phyloP scores from a whole-genome alignment of 92 coral and sea anemone genomes.

The Heliopora coerulea region DNA sequence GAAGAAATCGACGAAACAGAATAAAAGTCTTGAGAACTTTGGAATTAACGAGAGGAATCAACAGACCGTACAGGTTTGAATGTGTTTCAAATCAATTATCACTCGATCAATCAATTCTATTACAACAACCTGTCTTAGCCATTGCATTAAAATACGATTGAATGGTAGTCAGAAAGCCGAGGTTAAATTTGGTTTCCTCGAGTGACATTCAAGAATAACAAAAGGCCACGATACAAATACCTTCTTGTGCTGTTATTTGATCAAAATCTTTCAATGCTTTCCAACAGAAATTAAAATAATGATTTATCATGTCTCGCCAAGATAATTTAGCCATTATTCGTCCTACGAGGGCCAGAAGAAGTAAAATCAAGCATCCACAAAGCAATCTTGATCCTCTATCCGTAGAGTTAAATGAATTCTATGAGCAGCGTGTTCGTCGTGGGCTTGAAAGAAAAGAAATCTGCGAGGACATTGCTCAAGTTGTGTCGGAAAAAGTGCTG shows the following conservation, averaged over 20 bases:
- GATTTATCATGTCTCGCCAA: slow-evolving; percentile 29
- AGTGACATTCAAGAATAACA: background rate
- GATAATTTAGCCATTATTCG: background rate
- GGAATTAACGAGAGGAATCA: slow-evolving; percentile 4
- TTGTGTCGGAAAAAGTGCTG: slow-evolving; percentile 76
- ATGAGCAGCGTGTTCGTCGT: slow-evolving; percentile 91
- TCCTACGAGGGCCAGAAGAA: slow-evolving; percentile 45
- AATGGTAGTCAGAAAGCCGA: background rate
- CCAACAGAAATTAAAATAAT: no score
- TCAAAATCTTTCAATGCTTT: no score
- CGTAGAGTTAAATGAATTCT: slow-evolving; percentile 76
- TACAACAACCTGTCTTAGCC: slow-evolving; percentile 23
- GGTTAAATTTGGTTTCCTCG: background rate
- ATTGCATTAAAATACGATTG: slow-evolving; percentile 7
- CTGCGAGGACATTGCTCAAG: slow-evolving; percentile 97
- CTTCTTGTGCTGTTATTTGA: no score
- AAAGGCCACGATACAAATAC: background rate
- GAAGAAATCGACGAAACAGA: slow-evolving; percentile 1
- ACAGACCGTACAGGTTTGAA: background rate
- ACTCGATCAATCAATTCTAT: slow-evolving; percentile 30
- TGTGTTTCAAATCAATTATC: slow-evolving; percentile 27
- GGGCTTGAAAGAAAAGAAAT: slow-evolving; percentile 95
- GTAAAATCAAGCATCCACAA: slow-evolving; percentile 82
- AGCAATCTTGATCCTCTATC: slow-evolving; percentile 83
- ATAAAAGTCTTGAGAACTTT: background rate